These are phyloP conservation scores for Phyllotreta striolata DNA, from an alignment of 2,888 invertebrate species.

Conservation along the genomic window DNA sequence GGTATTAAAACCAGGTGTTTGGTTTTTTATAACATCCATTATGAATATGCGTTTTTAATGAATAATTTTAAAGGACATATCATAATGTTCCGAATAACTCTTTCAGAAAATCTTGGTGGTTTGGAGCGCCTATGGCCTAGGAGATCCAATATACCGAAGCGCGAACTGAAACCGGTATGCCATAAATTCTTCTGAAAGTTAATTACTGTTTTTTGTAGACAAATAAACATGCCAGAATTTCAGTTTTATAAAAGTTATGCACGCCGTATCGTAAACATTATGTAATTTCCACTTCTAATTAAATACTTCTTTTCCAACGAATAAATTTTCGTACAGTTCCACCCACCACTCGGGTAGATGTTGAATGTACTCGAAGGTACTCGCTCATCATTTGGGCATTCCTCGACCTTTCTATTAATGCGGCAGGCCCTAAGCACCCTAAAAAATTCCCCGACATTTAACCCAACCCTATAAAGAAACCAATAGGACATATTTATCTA, in stretches of 20 bases:
- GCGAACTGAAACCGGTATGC: constrained; percentile 27
- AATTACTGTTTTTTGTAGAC: constrained; percentile 35
- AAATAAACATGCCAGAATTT: constrained; percentile 36
- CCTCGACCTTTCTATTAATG: no score
- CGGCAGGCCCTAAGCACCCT: background rate
- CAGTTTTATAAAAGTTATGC: constrained; percentile 32
- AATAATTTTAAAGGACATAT: background rate
- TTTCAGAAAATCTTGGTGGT: background rate
- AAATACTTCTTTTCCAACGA: constrained; percentile 29
- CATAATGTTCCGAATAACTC: background rate
- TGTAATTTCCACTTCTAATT: constrained; percentile 35
- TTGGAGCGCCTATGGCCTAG: background rate
- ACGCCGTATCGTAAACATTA: constrained; percentile 33
- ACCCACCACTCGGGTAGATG: constrained; percentile 9
- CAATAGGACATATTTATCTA: constrained; percentile 18
- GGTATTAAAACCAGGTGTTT: background rate
- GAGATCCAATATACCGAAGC: constrained; percentile 17
- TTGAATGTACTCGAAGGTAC: no score
- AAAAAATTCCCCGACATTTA: constrained; percentile 7
- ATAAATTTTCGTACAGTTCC: constrained; percentile 29
- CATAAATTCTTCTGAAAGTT: constrained; percentile 32
- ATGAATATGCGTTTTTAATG: background rate
- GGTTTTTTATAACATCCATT: background rate
- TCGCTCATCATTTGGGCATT: no score
- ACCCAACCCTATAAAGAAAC: constrained; percentile 11